Evolutionary conservation across 1,140 invertebrate species (phyloP), one percentile per base, ranked within the genome.

Genomic region (Zaprionus africanus): DNA sequence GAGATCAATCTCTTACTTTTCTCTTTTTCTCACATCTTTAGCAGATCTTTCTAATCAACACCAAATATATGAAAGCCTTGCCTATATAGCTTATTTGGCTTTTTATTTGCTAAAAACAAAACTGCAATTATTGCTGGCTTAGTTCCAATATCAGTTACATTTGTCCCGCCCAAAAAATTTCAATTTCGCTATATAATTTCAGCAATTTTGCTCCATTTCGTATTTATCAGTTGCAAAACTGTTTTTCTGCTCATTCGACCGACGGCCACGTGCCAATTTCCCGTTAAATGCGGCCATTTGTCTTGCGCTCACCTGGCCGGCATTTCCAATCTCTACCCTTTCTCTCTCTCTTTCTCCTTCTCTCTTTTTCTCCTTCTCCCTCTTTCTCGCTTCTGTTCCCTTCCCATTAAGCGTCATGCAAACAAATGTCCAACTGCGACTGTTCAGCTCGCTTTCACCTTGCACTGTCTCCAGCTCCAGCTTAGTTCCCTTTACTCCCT

Each of bases 381-480:
- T 1, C 43, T 1, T 9, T 3, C 15, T 13, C 7, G n/a, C 38
- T 26, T 43, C 43, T 17, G 4, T 46, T 12, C 36, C 26, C 24
- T 46, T 54, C 59, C 72, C 53, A 70, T 69, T 51, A 60, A 34
- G 73, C 73, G 69, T 71, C 77, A 75, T 71, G 73, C 81, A 88
- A 87, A 88, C 83, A 88, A 87, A 87, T 87, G 83, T 88, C 64
- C 83, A 87, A 88, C 56, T 71, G 74, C 68, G 46, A 56, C 28
- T 63, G 65, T 69, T 61, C 62, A 26, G 65, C 12, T 62, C n/a
- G 19, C 58, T 43, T 43, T 49, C 43, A 11, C n/a, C 41, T 46
- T 46, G 41, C 15, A 43, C 61, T 61, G 49, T 41, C 43, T 41
- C 63, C 56, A 51, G 4, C 57, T 53, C 71, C 60, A 67, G 60